Evolutionary conservation across 2,113 vertebrate species (phyloP).

Genomic region (Phoenicopterus ruber): DNA sequence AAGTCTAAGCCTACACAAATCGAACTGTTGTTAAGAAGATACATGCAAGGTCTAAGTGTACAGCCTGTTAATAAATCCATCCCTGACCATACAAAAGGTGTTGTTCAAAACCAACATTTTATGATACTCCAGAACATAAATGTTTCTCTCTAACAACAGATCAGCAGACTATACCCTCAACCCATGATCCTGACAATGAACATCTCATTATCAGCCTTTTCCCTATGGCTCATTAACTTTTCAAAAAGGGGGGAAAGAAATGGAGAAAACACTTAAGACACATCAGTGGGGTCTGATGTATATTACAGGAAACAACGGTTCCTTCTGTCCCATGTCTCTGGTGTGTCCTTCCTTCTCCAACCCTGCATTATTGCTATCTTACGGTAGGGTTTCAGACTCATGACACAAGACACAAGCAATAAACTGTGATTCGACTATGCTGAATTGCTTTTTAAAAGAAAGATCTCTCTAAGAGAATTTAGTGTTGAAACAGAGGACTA

Average conservation of each 20-base stretch:
- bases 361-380: neutral
- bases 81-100: neutral
- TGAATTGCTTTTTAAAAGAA: neutral
- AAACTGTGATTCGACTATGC: neutral
- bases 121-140: neutral
- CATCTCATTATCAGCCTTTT: constrained; percentile 12
- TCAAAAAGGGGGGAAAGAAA: neutral
- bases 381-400: neutral
- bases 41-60: neutral
- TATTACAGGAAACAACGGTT: neutral
- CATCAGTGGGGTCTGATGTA: neutral
- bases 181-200: neutral
- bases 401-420: neutral
- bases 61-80: constrained; percentile 14
- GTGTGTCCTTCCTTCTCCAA: neutral
- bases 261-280: neutral
- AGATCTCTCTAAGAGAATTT: neutral
- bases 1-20: neutral
- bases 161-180: neutral
- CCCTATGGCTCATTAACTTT: constrained; percentile 28
- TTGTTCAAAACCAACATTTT: neutral
- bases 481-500: neutral
- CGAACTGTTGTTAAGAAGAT: neutral
- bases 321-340: neutral
- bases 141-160: neutral